Evolutionary conservation across 1,140 invertebrate genomes (phyloP).

Genomic region (Neuroterus valhalla): DNA sequence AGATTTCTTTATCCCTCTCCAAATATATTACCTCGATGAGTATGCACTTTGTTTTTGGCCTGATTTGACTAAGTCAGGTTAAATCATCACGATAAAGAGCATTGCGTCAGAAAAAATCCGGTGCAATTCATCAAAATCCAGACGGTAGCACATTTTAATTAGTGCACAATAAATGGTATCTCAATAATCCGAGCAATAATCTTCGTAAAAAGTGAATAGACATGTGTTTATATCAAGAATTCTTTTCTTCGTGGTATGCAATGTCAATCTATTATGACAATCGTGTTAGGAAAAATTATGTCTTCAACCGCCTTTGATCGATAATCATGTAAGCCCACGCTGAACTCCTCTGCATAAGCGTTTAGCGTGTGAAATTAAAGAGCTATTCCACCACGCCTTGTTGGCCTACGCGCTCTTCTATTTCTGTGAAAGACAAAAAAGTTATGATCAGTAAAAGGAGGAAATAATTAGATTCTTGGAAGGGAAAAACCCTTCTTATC

Average conservation of each 20-base stretch:
- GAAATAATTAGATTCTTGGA: constrained; percentile 2
- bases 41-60: no score
- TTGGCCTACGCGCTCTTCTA: constrained; percentile 62
- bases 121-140: no score
- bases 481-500: background rate
- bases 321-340: constrained; percentile 56
- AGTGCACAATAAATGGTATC: no score
- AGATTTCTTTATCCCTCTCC: no score
- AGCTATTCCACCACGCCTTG: constrained; percentile 55
- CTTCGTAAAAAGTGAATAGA: background rate
- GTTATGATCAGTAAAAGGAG: constrained; percentile 39
- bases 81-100: no score
- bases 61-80: no score
- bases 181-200: no score
- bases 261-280: constrained; percentile 30
- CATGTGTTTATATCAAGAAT: background rate
- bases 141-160: no score
- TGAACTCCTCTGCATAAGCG: constrained; percentile 52
- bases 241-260: background rate
- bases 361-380: constrained; percentile 52
- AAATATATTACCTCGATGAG: no score
- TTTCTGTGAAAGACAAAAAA: constrained; percentile 4
- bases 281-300: constrained; percentile 36
- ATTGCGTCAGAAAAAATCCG: no score
- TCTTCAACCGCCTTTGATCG: constrained; percentile 53